phyloP scores from a whole-genome alignment of 53 echinoderm and acorn worm genomes.

The Holothuria scabra region DNA sequence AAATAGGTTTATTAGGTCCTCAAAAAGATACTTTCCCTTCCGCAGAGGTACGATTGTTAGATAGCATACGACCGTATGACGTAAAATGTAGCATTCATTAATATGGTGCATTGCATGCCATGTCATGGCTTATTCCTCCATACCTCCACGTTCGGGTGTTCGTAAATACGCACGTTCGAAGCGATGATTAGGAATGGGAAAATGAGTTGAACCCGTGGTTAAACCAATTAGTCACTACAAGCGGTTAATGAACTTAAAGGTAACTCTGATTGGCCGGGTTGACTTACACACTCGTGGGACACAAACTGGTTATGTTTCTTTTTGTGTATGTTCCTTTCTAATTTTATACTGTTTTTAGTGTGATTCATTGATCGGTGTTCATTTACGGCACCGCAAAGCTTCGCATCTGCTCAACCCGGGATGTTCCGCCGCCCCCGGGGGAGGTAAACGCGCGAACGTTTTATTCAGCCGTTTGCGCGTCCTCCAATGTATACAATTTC shows the following conservation, averaged over 20 bases:
- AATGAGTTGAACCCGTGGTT: constrained; percentile 28
- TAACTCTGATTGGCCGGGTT: background rate
- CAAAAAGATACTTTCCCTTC: no score
- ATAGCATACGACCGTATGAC: no score
- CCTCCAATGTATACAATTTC: no score
- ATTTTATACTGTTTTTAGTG: constrained; percentile 36
- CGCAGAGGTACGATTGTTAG: no score
- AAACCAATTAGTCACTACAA: constrained; percentile 35
- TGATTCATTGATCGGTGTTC: constrained; percentile 38
- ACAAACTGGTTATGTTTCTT: background rate
- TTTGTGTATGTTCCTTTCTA: constrained; percentile 7
- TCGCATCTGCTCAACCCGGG: constrained; percentile 35
- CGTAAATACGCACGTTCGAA: no score
- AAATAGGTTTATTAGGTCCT: no score
- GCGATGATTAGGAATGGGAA: background rate
- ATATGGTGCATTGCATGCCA: no score
- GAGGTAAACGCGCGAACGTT: no score
- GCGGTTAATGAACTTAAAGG: constrained; percentile 35
- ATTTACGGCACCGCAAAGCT: constrained; percentile 46
- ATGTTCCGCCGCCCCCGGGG: background rate
- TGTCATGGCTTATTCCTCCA: no score
- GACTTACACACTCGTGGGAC: constrained; percentile 37
- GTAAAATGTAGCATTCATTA: no score
- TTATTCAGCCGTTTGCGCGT: no score
- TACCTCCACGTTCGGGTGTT: no score